phyloP scores from a whole-genome alignment of 2,113 vertebrate species.

The Petromus typicus region DNA sequence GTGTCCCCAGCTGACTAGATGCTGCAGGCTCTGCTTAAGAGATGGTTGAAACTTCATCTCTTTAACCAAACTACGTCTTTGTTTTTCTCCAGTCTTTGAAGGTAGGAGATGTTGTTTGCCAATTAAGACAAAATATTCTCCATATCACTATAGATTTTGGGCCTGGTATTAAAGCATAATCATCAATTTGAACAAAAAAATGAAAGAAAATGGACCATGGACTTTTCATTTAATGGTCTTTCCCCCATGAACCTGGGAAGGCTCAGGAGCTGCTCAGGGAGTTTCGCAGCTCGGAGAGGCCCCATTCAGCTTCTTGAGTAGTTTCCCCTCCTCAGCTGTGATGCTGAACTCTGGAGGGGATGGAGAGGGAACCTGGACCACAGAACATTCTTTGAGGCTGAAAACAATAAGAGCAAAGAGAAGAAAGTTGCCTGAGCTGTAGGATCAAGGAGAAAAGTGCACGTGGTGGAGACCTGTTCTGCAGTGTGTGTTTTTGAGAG shows the following conservation, averaged over 20 bases:
- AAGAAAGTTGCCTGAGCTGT: background rate
- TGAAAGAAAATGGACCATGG: background rate
- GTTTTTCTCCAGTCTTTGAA: background rate
- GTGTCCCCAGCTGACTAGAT: background rate
- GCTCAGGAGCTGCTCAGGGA: background rate
- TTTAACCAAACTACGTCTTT: background rate
- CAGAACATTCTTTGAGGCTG: background rate
- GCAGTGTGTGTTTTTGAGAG: background rate
- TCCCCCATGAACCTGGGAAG: background rate
- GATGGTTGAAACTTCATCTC: background rate
- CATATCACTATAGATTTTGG: background rate
- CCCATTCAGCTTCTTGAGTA: background rate
- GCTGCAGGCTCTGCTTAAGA: background rate
- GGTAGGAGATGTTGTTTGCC: background rate
- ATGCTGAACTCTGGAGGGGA: background rate
- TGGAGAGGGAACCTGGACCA: background rate
- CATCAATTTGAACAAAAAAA: background rate
- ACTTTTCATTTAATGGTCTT: background rate
- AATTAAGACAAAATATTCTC: background rate
- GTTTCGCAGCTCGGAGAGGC: background rate
- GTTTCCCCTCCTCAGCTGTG: no score
- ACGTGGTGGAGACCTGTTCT: background rate
- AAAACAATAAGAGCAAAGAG: background rate
- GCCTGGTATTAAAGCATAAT: background rate
- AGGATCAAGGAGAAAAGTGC: background rate